Percentiles rank a stretch among this genome's conserved stretches.
These are phyloP conservation scores for Melieria picta DNA, from an alignment of 2,888 invertebrate genomes.

Conservation along the genomic window DNA sequence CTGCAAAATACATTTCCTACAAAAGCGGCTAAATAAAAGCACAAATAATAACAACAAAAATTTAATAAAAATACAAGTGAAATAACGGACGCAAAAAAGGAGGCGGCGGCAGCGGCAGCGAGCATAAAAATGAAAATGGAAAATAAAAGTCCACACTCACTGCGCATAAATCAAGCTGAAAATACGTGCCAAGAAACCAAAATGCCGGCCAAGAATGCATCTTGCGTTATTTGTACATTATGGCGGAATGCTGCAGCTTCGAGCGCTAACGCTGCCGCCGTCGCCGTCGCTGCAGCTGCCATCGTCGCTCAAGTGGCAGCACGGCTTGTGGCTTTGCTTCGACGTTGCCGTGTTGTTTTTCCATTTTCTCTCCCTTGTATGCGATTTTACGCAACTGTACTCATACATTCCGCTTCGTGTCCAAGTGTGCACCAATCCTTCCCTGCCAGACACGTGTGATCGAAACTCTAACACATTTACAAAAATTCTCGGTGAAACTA, in stretches of 20 bases:
- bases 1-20: neutral
- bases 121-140: conserved; percentile 36
- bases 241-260: neutral
- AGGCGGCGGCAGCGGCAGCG: conserved; percentile 36
- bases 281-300: neutral
- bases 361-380: conserved; percentile 50
- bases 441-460: too few relatives aligned
- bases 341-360: conserved; percentile 45
- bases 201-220: conserved; percentile 55
- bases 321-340: conserved; percentile 26
- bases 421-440: neutral
- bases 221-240: conserved; percentile 16
- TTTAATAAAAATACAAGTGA: too few relatives aligned
- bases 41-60: neutral
- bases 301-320: conserved; percentile 4
- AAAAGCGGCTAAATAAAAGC: conserved; percentile 2
- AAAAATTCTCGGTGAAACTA: too few relatives aligned
- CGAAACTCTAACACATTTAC: too few relatives aligned
- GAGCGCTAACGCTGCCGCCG: conserved; percentile 4
- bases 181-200: conserved; percentile 60
- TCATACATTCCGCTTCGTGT: conserved; percentile 40
- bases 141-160: conserved; percentile 27
- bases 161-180: conserved; percentile 62
- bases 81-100: too few relatives aligned
- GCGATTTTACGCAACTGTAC: conserved; percentile 59